These are phyloP conservation scores for Apolygus lucorum DNA, from an alignment of 1,140 invertebrate species.

Conservation along the genomic window DNA sequence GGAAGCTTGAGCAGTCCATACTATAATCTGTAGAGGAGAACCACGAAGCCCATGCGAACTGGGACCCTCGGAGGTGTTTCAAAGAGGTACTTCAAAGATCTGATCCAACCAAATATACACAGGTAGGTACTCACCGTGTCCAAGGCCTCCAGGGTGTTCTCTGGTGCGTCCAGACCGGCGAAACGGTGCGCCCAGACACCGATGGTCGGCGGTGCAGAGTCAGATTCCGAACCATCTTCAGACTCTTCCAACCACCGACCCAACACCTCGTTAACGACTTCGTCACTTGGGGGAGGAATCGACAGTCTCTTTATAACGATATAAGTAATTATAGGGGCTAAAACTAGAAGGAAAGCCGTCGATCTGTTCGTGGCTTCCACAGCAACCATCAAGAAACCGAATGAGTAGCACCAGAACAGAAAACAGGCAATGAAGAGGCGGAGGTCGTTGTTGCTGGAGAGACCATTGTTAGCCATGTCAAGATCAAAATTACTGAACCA, in stretches of 20 bases:
- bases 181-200: slow-evolving; percentile 56
- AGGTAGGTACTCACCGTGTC: slow-evolving; percentile 53
- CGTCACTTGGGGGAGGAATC: slow-evolving; percentile 1
- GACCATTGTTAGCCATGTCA: background rate
- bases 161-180: slow-evolving; percentile 59
- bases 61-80: no score
- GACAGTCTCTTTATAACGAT: slow-evolving; percentile 2
- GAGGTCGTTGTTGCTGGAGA: slow-evolving; percentile 3
- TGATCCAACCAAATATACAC: no score
- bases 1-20: no score
- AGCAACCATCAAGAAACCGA: slow-evolving; percentile 18
- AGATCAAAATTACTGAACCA: background rate
- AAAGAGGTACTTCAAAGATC: no score
- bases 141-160: slow-evolving; percentile 60
- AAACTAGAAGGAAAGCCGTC: background rate
- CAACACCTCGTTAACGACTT: slow-evolving; percentile 12
- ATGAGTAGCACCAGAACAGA: slow-evolving; percentile 9
- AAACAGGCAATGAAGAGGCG: slow-evolving; percentile 13
- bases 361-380: slow-evolving; percentile 21
- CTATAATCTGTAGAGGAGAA: no score
- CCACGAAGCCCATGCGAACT: no score
- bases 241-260: background rate
- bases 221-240: background rate
- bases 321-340: slow-evolving; percentile 15
- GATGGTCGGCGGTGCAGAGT: background rate